Conservation (phyloP, 2,797 vertebrate species). For the Falco peregrinus region DNA sequence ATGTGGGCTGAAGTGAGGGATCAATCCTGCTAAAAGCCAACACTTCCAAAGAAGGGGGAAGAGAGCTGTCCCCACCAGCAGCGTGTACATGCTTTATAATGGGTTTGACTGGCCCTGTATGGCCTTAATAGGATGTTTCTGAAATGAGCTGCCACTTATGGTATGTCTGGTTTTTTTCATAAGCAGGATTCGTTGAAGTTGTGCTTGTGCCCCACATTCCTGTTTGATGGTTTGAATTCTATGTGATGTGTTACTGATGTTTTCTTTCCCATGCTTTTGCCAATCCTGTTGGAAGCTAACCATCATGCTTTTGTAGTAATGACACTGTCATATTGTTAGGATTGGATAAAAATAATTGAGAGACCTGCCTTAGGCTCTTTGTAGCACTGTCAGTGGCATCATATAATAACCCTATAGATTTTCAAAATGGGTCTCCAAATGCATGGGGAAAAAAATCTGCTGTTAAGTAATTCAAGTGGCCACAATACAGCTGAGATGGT, state of each 20-base stretch:
- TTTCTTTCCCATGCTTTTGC: background rate
- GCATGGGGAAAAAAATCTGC: background rate
- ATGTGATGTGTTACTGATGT: background rate
- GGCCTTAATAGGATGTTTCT: background rate
- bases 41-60: background rate
- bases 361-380: background rate
- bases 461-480: background rate
- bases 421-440: background rate
- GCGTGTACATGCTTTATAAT: accelerated
- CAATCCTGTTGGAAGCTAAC: background rate
- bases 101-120: background rate
- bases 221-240: background rate
- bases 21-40: background rate
- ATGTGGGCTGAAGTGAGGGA: background rate
- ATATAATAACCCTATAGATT: background rate
- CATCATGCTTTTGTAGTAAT: background rate
- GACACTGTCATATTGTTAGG: background rate
- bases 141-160: background rate
- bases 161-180: background rate
- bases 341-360: background rate
- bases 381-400: background rate
- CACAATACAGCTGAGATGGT: background rate
- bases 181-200: background rate
- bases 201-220: background rate
- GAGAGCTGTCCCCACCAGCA: background rate